phyloP scores from a whole-genome alignment of 2,888 invertebrate genomes.

The Scaptomyza reducta region DNA sequence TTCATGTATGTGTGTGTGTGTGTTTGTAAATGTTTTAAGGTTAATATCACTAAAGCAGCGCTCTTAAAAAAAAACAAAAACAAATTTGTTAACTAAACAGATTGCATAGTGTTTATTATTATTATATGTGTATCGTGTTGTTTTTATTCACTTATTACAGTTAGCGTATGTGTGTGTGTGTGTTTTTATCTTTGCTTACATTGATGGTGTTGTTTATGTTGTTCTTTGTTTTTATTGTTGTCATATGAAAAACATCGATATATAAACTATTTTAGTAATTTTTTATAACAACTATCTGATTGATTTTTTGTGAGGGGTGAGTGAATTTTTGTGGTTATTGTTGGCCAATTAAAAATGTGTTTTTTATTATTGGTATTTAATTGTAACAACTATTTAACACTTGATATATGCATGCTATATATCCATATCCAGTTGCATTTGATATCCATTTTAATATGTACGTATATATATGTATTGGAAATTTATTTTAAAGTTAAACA shows the following conservation, averaged over 20 bases:
- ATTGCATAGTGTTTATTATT: slow-evolving; percentile 36
- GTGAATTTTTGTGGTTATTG: slow-evolving; percentile 28
- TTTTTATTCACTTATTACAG: slow-evolving; percentile 39
- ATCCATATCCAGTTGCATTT: slow-evolving; percentile 40
- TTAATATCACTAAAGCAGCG: slow-evolving; percentile 80
- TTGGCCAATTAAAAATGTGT: slow-evolving; percentile 23
- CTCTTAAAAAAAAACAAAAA: slow-evolving; percentile 52
- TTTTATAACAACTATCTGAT: slow-evolving; percentile 53
- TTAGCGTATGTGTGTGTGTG: slow-evolving; percentile 30
- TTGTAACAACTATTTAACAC: slow-evolving; percentile 78
- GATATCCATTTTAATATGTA: slow-evolving; percentile 58
- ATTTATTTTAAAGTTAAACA: slow-evolving; percentile 25
- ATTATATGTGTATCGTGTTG: slow-evolving; percentile 20
- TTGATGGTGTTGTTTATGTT: slow-evolving; percentile 15
- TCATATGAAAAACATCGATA: slow-evolving; percentile 66
- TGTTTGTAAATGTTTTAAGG: slow-evolving; percentile 73
- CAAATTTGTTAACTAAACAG: slow-evolving; percentile 51
- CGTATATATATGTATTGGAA: slow-evolving; percentile 31
- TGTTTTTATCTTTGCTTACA: slow-evolving; percentile 13
- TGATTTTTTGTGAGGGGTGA: slow-evolving; percentile 20
- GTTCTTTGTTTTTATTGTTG: slow-evolving; percentile 13
- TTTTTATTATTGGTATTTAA: slow-evolving; percentile 14
- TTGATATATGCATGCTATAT: slow-evolving; percentile 57
- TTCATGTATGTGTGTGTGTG: slow-evolving; percentile 16
- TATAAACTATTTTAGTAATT: slow-evolving; percentile 70